Percentiles rank a stretch among this genome's conserved stretches.
Evolutionary conservation across 2,797 vertebrate genomes (phyloP).

Genomic region (Eulemur rubriventer): DNA sequence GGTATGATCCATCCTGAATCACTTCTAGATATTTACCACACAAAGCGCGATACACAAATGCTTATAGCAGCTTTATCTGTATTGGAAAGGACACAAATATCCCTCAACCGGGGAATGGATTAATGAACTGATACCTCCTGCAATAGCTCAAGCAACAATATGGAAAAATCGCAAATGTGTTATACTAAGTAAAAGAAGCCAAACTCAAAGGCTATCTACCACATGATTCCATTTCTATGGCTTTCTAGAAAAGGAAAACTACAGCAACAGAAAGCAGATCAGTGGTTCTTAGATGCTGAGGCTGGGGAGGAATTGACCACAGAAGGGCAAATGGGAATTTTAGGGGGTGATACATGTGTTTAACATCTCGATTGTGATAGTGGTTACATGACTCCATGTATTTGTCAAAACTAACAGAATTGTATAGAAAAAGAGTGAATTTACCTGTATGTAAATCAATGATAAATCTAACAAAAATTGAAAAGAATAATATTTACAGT

Average conservation of each 20-base stretch:
- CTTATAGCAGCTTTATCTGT: too few species aligned
- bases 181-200: background rate
- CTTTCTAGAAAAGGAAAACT: background rate
- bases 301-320: background rate
- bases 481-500: background rate
- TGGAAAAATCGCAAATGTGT: background rate
- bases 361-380: background rate
- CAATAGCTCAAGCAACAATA: background rate
- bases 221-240: background rate
- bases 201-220: background rate
- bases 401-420: background rate
- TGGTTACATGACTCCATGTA: background rate
- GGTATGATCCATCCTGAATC: background rate
- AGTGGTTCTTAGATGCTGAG: too few species aligned
- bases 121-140: background rate
- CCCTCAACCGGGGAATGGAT: background rate
- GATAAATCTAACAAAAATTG: background rate
- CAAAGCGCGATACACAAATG: background rate
- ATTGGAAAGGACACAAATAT: background rate
- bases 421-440: background rate
- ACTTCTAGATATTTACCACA: background rate
- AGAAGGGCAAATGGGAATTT: background rate
- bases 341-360: background rate
- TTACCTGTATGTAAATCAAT: background rate
- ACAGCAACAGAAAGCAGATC: background rate